Evolutionary conservation across 2,888 invertebrate genomes (phyloP), one percentile per base, ranked within the genome.

Genomic region (Ellobium chinense): DNA sequence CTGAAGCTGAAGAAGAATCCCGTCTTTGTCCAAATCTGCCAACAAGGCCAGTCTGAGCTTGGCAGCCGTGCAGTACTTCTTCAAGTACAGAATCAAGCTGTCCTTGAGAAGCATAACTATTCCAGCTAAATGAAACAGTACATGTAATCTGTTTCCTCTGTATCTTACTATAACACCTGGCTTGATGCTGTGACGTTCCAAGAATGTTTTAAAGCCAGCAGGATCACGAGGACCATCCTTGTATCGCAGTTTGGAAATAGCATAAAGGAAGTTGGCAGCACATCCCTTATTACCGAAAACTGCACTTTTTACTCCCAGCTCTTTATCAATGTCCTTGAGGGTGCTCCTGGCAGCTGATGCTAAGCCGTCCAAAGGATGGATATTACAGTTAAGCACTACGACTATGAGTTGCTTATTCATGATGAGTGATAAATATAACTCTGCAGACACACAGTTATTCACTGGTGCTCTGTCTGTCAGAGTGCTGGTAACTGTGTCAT

Each of bases 71-170:
- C 63, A 63, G 63, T 18, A 27, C 12, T 9, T 24, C 18, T 9
- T 27, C 29, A 63, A 31, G 63, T 63, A 63, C 27, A 24, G 18
- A 12, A 24, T 27, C 63, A 63, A 31, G 29, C 12, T 9, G 12
- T 27, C 63, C 31, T 63, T 63, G 2, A 24, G 27, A 29, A 18
- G 18, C 63, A 63, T 31, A 63, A 63, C 27, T 27, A 31, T 29
- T 24, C 63, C 63, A 24, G 63, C 63, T 63, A 63, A 27, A 31
- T 63, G 63, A 31, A 63, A 63, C 14, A 63, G 27, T 18, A 63
- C 63, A 31, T 63, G 63, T 2, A 63, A 3, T 27, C 63, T 9
- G 27, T 63, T 63, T 27, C 63, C 63, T 5, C 27, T 31, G 31
- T 63, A 63, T 9, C 63, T 9, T 12, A 63, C 63, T 3, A 63